A percentile compares a stretch with the other conserved stretches of the same genome.
These are phyloP conservation scores for Yponomeuta cagnagella DNA, from an alignment of 2,888 invertebrate genomes.

Conservation along the genomic window DNA sequence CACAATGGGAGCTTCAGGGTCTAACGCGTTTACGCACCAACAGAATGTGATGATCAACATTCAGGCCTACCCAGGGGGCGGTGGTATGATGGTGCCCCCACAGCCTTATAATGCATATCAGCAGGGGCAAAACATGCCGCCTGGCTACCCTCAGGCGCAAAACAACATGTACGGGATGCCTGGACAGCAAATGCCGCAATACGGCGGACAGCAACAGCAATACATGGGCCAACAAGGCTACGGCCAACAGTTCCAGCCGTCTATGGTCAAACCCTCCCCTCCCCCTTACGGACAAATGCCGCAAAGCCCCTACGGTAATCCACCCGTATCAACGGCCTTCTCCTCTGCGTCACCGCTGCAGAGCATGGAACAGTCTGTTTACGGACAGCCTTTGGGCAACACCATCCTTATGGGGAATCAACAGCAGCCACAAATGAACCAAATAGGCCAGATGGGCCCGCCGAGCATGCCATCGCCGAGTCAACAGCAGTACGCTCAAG, in stretches of 20 bases:
- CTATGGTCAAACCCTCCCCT: constrained; percentile 38
- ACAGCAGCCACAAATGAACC: constrained; percentile 21
- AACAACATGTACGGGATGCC: constrained; percentile 61
- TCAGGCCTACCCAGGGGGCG: constrained; percentile 76
- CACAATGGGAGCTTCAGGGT: constrained; percentile 39
- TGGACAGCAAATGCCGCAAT: constrained; percentile 38
- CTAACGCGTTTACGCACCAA: constrained; percentile 70
- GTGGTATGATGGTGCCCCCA: constrained; percentile 64
- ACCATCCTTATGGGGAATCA: constrained; percentile 30
- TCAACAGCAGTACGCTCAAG: constrained; percentile 38
- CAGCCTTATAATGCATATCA: constrained; percentile 44
- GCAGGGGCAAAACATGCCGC: constrained; percentile 56
- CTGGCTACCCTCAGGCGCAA: constrained; percentile 45
- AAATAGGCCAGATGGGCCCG: constrained; percentile 39
- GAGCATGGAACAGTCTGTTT: constrained; percentile 64
- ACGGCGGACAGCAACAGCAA: constrained; percentile 30
- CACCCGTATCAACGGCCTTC: constrained; percentile 39
- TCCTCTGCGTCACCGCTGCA: constrained; percentile 56
- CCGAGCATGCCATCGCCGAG: constrained; percentile 37
- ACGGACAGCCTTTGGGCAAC: constrained; percentile 39
- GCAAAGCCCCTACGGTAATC: constrained; percentile 41
- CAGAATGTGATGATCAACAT: constrained; percentile 80
- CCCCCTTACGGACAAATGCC: constrained; percentile 43
- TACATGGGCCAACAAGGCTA: constrained; percentile 49
- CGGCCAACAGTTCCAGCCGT: constrained; percentile 45